Evolutionary conservation across 2,797 vertebrate genomes (phyloP), one percentile per base, ranked within the genome.

Genomic region (Gallirallus australis): DNA sequence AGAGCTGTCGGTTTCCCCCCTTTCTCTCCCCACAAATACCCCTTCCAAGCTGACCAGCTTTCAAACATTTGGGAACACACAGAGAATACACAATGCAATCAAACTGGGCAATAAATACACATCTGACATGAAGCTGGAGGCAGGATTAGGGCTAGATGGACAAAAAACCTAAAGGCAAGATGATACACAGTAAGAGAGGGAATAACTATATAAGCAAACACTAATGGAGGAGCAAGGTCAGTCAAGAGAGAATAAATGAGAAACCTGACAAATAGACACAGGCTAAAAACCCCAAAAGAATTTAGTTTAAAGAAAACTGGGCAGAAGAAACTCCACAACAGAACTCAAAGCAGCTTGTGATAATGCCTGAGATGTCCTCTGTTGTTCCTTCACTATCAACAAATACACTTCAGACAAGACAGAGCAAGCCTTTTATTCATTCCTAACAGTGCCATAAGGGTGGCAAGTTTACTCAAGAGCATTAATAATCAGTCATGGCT

Each of bases 311-410:
- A 66, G 6, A 82, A 12, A 79, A 11, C 1, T 25, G 7, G 4
- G 28, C 14, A 69, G 31, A 68, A 45, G 9, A 45, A 68, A 71
- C 5, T 25, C 25, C 35, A 31, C 20, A 77, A 42, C 2, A 65
- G 28, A 59, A 50, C 24, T 90, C 12, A 37, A 59, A 59, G 19
- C 9, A 69, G 35, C 15, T 56, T 52, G 19, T 27, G 27, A 82
- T 2, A 54, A 50, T 11, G 59, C 27, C 54, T 0, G 0, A 65
- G 11, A 53, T 21, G 13, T 64, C 35, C 8, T 40, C 2, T 1
- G 2, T 4, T 56, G 30, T 27, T 73, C 27, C 30, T 80, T 54
- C 66, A 69, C 15, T 54, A 31, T 11, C 77, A 60, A 37, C 17
- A 54, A 45, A 42, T 6, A 76, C 20, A 25, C 4, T 4, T 47